Conservation (phyloP, 2,888 invertebrate species). For the Caradrina clavipalpis region DNA sequence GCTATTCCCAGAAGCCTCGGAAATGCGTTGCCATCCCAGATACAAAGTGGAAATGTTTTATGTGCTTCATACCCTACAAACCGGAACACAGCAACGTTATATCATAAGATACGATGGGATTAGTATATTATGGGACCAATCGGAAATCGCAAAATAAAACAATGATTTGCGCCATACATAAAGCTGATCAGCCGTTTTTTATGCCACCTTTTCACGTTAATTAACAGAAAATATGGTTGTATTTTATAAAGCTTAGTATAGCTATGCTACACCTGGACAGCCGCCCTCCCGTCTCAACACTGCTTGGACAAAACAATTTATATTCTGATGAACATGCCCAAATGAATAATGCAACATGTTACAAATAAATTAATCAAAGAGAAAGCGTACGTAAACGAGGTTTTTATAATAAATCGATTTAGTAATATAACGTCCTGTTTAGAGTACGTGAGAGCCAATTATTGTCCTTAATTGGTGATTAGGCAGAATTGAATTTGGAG, state of each 20-base stretch:
- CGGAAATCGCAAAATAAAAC: too few relatives aligned
- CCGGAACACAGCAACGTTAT: too few relatives aligned
- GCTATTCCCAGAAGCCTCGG: too few relatives aligned
- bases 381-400: slow-evolving; percentile 42
- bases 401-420: slow-evolving; percentile 53
- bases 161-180: too few relatives aligned
- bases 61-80: too few relatives aligned
- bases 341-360: slow-evolving; percentile 66
- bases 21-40: too few relatives aligned
- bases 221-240: neutral
- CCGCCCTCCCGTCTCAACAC: slow-evolving; percentile 14
- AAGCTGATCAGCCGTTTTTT: too few relatives aligned
- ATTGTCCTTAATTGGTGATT: neutral
- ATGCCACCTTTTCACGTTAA: too few relatives aligned
- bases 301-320: slow-evolving; percentile 64
- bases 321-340: slow-evolving; percentile 65
- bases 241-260: neutral
- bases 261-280: slow-evolving; percentile 27
- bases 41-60: too few relatives aligned
- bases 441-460: slow-evolving; percentile 12
- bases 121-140: too few relatives aligned
- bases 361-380: slow-evolving; percentile 63
- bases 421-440: slow-evolving; percentile 39
- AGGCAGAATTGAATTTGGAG: neutral
- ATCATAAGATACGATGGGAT: too few relatives aligned